Evolutionary conservation across 2,113 vertebrate genomes (phyloP).

Genomic region (Silurus meridionalis): DNA sequence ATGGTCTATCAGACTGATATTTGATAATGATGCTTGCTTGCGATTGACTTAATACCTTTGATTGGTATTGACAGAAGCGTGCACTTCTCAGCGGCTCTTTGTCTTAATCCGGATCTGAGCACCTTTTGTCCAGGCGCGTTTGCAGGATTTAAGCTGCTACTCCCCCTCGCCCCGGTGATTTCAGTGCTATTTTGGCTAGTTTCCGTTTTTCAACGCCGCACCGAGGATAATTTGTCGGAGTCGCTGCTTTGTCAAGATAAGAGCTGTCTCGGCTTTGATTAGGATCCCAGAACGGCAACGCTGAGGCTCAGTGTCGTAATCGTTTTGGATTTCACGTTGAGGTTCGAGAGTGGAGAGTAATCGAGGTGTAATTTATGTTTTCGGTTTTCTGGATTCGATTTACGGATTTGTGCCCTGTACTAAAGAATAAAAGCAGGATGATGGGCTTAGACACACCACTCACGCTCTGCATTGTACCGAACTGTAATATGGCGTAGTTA

Average conservation of each 20-base stretch:
- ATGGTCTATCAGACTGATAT: neutral
- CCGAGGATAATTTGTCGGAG: slow-evolving; percentile 32
- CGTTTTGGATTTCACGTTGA: neutral
- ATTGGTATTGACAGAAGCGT: neutral
- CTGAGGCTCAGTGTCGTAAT: neutral
- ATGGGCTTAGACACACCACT: neutral
- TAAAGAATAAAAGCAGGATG: neutral
- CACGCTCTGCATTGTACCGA: neutral
- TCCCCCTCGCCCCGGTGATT: slow-evolving; percentile 68
- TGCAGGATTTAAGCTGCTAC: slow-evolving; percentile 37
- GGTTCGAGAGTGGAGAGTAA: neutral
- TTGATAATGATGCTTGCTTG: neutral
- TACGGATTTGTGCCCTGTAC: neutral
- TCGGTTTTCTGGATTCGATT: neutral
- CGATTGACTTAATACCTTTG: neutral
- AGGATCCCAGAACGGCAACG: neutral
- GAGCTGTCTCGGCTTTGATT: slow-evolving; percentile 31
- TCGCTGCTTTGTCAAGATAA: slow-evolving; percentile 30
- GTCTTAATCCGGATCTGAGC: neutral
- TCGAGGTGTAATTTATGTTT: neutral
- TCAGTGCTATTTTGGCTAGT: slow-evolving; percentile 72
- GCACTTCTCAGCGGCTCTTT: neutral
- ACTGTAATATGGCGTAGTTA: neutral
- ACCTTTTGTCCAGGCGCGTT: slow-evolving; percentile 16
- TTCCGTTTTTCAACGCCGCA: slow-evolving; percentile 63